Conservation (phyloP, 2,888 invertebrate genomes). For the Nemoura dubitans region DNA sequence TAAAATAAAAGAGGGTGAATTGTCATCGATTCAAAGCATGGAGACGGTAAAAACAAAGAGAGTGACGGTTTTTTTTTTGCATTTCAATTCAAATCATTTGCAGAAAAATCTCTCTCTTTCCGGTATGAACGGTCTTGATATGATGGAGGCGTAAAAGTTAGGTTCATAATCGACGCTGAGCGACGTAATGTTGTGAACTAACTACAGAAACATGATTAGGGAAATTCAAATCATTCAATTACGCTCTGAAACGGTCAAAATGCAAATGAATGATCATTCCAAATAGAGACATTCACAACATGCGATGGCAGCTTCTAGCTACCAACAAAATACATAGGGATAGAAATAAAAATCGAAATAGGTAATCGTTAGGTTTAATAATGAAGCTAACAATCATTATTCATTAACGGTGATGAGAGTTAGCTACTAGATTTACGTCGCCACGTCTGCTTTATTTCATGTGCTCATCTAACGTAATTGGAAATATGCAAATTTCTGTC, state of each 20-base stretch:
- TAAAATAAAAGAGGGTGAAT: not conserved
- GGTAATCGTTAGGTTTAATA: conserved; percentile 20
- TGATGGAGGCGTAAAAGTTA: not conserved
- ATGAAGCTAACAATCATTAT: conserved; percentile 33
- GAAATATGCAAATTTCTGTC: conserved; percentile 21
- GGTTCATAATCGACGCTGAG: not conserved
- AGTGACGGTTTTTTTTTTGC: not conserved
- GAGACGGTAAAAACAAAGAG: not conserved
- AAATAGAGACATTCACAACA: not conserved
- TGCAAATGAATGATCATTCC: not conserved
- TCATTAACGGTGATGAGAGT: conserved; percentile 25
- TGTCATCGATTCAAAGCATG: not conserved
- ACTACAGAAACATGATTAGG: conserved; percentile 7
- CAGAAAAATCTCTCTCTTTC: not conserved
- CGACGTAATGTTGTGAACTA: not conserved
- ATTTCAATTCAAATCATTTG: not conserved
- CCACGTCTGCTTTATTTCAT: not conserved
- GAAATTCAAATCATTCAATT: conserved; percentile 12
- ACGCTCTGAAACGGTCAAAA: not conserved
- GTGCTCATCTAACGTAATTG: conserved; percentile 28
- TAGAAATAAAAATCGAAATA: conserved; percentile 29
- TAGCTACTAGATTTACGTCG: conserved; percentile 10
- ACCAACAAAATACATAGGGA: not conserved
- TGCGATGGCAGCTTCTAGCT: not conserved
- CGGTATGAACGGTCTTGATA: not conserved